Evolutionary conservation across 2,113 vertebrate species (phyloP).

Genomic region (Semnopithecus entellus): DNA sequence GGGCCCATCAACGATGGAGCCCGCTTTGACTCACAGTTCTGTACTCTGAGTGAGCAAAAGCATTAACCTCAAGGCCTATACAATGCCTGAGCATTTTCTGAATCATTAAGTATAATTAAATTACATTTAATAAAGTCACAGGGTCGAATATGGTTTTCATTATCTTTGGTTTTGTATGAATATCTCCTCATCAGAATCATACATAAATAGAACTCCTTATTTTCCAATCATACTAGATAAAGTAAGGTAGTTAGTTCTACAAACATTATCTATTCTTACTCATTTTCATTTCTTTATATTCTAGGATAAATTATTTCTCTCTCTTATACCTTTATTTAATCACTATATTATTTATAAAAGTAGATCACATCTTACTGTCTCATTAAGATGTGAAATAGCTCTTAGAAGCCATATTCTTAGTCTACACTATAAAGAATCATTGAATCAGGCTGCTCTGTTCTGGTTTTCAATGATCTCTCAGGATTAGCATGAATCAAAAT

Average conservation of each 20-base stretch:
- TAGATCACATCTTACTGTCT: background rate
- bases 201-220: background rate
- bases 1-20: too few species aligned
- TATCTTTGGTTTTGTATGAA: background rate
- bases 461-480: background rate
- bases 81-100: background rate
- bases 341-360: background rate
- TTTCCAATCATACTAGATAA: background rate
- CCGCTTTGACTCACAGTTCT: background rate
- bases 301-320: background rate
- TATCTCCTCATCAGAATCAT: background rate
- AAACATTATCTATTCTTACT: background rate
- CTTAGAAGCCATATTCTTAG: background rate
- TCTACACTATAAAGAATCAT: background rate
- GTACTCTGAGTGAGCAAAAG: background rate
- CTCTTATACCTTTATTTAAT: background rate
- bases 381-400: background rate
- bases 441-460: background rate
- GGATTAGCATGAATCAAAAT: background rate
- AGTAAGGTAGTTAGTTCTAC: background rate
- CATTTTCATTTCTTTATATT: background rate
- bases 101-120: background rate
- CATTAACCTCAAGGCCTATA: background rate
- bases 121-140: background rate
- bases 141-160: background rate